Evolutionary conservation across 1,140 invertebrate genomes (phyloP).

Genomic region (Leguminivora glycinivorella): DNA sequence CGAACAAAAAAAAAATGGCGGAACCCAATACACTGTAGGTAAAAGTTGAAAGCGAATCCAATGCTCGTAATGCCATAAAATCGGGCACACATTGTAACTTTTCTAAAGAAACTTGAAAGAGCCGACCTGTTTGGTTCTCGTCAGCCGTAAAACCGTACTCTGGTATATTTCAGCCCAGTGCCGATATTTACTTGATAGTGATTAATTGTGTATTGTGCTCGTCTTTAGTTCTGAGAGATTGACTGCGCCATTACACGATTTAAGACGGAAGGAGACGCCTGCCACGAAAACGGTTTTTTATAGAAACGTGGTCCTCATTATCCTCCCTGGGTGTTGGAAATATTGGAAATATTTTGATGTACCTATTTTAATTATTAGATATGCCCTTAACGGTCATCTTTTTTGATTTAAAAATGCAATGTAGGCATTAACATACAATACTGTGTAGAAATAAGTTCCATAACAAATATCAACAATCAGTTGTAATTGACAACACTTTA

Average conservation of each 20-base stretch:
- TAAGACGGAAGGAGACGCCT: too few relatives aligned
- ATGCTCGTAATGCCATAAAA: neutral
- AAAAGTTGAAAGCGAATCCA: neutral
- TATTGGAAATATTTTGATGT: too few relatives aligned
- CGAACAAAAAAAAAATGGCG: neutral
- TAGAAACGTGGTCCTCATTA: too few relatives aligned
- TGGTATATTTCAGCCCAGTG: conserved; percentile 54
- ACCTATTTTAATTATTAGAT: too few relatives aligned
- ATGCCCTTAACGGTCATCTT: too few relatives aligned
- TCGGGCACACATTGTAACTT: conserved; percentile 9
- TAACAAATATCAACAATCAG: too few relatives aligned
- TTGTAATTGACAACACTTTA: too few relatives aligned
- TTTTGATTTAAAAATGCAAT: too few relatives aligned
- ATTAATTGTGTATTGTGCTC: conserved; percentile 67
- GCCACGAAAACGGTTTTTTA: too few relatives aligned
- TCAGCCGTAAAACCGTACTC: conserved; percentile 63
- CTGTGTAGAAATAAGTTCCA: too few relatives aligned
- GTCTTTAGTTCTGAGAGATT: conserved; percentile 34
- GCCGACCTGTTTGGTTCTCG: conserved; percentile 50
- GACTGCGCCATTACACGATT: conserved; percentile 22
- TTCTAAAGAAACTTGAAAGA: conserved; percentile 55
- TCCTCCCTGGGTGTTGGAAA: too few relatives aligned
- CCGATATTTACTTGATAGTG: conserved; percentile 59
- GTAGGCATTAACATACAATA: too few relatives aligned
- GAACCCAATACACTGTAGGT: neutral